These are phyloP conservation scores for Hyles lineata DNA, from an alignment of 2,888 invertebrate genomes.

Conservation along the genomic window DNA sequence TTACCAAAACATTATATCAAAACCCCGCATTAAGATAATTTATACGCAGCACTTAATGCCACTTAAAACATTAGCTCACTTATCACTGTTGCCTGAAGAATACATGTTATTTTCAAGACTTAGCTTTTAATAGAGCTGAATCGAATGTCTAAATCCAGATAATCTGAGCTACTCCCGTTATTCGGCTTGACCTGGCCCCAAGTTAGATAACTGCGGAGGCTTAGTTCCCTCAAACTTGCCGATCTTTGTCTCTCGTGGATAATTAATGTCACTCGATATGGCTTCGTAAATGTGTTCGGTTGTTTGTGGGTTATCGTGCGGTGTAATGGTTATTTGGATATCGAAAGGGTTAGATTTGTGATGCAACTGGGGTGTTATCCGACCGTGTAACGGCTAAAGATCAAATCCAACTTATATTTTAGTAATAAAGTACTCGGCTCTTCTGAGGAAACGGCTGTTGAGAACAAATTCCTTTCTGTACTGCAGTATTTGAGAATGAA, in stretches of 20 bases:
- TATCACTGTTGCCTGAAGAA: conserved; percentile 9
- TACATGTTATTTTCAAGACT: neutral
- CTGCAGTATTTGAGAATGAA: too few relatives aligned
- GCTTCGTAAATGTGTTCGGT: neutral
- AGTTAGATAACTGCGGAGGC: conserved; percentile 5
- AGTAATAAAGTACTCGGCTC: too few relatives aligned
- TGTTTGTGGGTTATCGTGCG: neutral
- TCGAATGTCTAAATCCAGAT: neutral
- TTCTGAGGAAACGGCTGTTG: too few relatives aligned
- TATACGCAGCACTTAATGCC: conserved; percentile 13
- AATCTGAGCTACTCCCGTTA: conserved; percentile 4
- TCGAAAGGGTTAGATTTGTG: neutral
- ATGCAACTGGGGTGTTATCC: neutral
- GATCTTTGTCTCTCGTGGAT: conserved; percentile 21
- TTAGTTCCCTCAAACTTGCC: conserved; percentile 14
- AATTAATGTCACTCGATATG: conserved; percentile 5
- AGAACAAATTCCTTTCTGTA: too few relatives aligned
- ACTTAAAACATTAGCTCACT: neutral
- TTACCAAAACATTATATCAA: neutral
- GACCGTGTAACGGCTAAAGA: neutral
- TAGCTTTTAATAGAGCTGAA: conserved; percentile 8
- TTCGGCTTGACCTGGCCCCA: conserved; percentile 4
- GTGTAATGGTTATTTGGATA: conserved; percentile 1
- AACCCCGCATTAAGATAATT: neutral
- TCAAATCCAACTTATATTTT: too few relatives aligned